Conservation (phyloP, 1,140 invertebrate species). For the Uloborus diversus region DNA sequence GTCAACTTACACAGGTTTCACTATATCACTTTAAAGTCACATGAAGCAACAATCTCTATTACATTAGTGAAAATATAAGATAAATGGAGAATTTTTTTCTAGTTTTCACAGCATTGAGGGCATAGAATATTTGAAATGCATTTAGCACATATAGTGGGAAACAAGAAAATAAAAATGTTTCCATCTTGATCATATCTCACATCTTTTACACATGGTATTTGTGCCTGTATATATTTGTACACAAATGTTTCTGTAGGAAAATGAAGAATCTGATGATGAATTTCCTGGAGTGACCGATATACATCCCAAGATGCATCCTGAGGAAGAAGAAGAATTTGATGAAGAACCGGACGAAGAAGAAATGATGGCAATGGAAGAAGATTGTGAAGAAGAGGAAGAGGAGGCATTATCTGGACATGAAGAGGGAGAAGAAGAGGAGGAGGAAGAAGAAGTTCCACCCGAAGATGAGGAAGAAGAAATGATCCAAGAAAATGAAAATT, state of each 20-base stretch:
- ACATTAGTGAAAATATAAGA: too few species aligned
- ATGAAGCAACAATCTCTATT: too few species aligned
- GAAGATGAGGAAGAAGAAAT: conserved; percentile 17
- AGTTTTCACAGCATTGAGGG: too few species aligned
- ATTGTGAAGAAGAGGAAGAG: not conserved
- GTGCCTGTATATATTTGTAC: too few species aligned
- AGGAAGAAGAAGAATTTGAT: not conserved
- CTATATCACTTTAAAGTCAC: too few species aligned
- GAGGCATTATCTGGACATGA: not conserved
- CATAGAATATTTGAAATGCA: too few species aligned
- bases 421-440: not conserved
- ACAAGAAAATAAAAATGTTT: too few species aligned
- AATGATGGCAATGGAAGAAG: not conserved
- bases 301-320: not conserved
- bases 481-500: not conserved
- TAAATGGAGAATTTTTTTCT: too few species aligned
- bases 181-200: too few species aligned
- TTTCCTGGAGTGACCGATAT: conserved; percentile 35
- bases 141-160: too few species aligned
- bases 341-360: conserved; percentile 22
- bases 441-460: not conserved
- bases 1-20: too few species aligned
- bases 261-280: conserved; percentile 26
- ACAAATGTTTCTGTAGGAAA: conserved; percentile 34
- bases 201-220: too few species aligned